phyloP scores from a whole-genome alignment of 2,888 invertebrate species.

The Chrysolina americana region DNA sequence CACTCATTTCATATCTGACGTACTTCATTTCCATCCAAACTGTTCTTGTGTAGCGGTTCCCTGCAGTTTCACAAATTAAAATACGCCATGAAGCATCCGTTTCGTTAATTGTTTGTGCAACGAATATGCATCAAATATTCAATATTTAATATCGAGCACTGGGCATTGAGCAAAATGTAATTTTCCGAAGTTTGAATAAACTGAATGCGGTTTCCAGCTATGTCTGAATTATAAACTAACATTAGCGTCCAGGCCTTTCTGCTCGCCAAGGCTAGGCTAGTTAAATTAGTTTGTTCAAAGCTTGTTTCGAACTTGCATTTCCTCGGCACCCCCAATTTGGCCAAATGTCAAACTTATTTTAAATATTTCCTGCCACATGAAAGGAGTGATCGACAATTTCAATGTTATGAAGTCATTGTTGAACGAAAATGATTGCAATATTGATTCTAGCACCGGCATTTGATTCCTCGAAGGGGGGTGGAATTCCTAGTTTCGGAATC shows the following conservation, averaged over 20 bases:
- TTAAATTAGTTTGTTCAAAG: constrained; percentile 57
- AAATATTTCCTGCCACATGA: constrained; percentile 34
- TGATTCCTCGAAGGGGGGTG: neutral
- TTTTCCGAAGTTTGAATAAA: constrained; percentile 56
- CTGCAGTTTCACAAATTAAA: constrained; percentile 33
- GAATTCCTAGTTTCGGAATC: neutral
- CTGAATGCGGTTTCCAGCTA: constrained; percentile 55
- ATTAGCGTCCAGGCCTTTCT: constrained; percentile 39
- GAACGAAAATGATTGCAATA: constrained; percentile 5
- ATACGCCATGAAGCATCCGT: constrained; percentile 25
- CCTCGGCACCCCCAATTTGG: constrained; percentile 1
- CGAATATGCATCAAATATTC: constrained; percentile 35
- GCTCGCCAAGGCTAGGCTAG: constrained; percentile 48
- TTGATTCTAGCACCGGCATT: neutral
- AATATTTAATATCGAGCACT: constrained; percentile 39
- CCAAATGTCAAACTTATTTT: constrained; percentile 33
- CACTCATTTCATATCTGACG: constrained; percentile 1
- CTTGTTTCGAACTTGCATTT: constrained; percentile 51
- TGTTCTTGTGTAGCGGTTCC: neutral
- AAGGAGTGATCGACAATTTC: constrained; percentile 26
- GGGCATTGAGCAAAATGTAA: constrained; percentile 40
- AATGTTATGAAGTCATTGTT: constrained; percentile 15
- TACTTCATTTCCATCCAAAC: constrained; percentile 18
- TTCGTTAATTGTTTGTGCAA: constrained; percentile 34
- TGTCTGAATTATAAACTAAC: constrained; percentile 56